Percentiles rank a stretch among this genome's conserved stretches.
phyloP scores from a whole-genome alignment of 2,888 invertebrate species.

The Rhagonycha fulva region DNA sequence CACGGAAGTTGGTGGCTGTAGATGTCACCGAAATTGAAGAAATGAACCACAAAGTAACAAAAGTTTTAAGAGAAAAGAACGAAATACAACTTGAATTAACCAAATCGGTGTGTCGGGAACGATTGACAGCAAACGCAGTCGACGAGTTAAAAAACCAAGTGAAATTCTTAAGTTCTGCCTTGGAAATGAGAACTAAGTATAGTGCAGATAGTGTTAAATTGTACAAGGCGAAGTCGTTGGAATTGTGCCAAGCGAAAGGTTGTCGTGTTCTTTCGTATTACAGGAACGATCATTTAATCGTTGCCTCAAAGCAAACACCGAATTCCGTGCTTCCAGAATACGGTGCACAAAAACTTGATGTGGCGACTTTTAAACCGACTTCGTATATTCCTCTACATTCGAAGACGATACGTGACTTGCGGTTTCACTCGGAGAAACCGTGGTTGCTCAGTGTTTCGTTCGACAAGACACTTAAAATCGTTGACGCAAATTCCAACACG shows the following conservation, averaged over 20 bases:
- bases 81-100: conserved; percentile 67
- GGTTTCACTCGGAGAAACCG: conserved; percentile 71
- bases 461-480: conserved; percentile 75
- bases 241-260: conserved; percentile 69
- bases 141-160: conserved; percentile 41
- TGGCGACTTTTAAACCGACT: conserved; percentile 65
- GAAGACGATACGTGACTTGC: conserved; percentile 78
- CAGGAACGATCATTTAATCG: conserved; percentile 65
- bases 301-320: conserved; percentile 75
- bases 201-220: conserved; percentile 47
- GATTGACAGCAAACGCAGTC: conserved; percentile 50
- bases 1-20: conserved; percentile 72
- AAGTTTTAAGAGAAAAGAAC: conserved; percentile 61
- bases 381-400: conserved; percentile 76
- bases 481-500: conserved; percentile 69
- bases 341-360: conserved; percentile 77
- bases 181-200: not conserved
- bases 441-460: conserved; percentile 77
- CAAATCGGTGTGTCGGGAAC: conserved; percentile 37
- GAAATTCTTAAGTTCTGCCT: conserved; percentile 21
- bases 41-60: conserved; percentile 65
- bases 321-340: conserved; percentile 76
- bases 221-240: conserved; percentile 67
- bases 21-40: conserved; percentile 79
- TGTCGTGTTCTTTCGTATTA: conserved; percentile 81